These are phyloP conservation scores for Clarias gariepinus DNA, from an alignment of 2,113 vertebrate genomes.

Conservation along the genomic window DNA sequence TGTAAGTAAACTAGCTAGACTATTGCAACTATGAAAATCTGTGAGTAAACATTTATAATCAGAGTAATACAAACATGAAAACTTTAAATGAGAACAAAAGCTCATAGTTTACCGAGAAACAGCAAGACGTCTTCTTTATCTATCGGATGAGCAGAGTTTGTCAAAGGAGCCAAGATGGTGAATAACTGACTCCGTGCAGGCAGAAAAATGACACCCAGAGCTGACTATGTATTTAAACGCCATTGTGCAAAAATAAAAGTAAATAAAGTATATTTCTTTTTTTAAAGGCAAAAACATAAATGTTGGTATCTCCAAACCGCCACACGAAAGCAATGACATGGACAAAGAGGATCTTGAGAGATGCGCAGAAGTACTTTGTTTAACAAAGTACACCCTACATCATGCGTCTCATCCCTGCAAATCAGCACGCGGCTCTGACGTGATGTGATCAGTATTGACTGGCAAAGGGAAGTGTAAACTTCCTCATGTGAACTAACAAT, in stretches of 20 bases:
- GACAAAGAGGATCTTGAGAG: background rate
- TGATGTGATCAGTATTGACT: too few relatives aligned
- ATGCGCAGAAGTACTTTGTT: background rate
- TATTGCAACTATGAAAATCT: background rate
- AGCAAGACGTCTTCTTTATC: background rate
- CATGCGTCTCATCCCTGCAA: background rate
- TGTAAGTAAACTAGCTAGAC: background rate
- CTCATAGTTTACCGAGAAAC: background rate
- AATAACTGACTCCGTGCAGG: background rate
- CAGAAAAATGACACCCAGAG: background rate
- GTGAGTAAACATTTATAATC: background rate
- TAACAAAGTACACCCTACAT: background rate
- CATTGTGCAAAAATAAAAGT: background rate
- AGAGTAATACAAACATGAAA: background rate
- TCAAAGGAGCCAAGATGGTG: background rate
- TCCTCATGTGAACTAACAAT: too few relatives aligned
- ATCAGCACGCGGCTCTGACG: background rate
- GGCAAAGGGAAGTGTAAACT: too few relatives aligned
- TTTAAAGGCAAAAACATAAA: too few relatives aligned
- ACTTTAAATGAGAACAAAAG: background rate
- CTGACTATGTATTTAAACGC: background rate
- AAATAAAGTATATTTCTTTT: too few relatives aligned
- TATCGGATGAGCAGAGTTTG: background rate
- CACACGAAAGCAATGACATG: background rate
- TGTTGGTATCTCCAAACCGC: too few relatives aligned